Evolutionary conservation across 2,888 invertebrate species (phyloP), one percentile per base, ranked within the genome.

Genomic region (Xestia ashworthii): DNA sequence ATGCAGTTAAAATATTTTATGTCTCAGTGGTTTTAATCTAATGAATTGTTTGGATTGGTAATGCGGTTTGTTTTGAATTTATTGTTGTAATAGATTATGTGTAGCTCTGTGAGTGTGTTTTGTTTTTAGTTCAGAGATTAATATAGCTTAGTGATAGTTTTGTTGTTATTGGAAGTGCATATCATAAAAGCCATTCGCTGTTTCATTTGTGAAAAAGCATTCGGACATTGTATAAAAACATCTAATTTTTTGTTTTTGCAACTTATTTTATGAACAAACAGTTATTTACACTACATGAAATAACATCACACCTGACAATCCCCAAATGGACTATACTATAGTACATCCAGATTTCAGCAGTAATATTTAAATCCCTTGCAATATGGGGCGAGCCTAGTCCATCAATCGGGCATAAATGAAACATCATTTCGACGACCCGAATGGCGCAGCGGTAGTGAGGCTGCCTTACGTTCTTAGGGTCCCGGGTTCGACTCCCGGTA

Each of bases 1-100:
- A 58, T 74, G 76, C 74, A 80, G 80, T 81, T 85, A 76, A 85
- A 84, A 85, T 84, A 81, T 87, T 80, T 87, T 79, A 81, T 66
- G 78, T 75, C 80, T 75, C 70, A 82, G 78, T 85, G 80, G 82
- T 78, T 82, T 86, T 81, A 86, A 88, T 84, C 71, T 78, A 74
- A 76, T 46, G 55, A 81, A 76, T 87, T 72, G 77, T 78, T 76
- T 78, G 74, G 68, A 71, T 76, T 67, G 70, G 25, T 71, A 82
- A 68, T 68, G 86, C 14, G 72, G 83, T 86, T 85, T 48, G 83
- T 78, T 82, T 73, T n/a, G 19, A 74, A 86, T 85, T 78, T 85
- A 82, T 74, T 82, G 66, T 78, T 78, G 74, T 66, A 64, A 78
- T 82, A 70, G 46, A 75, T 78, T 82, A 46, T 74, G 50, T 72